phyloP scores from a whole-genome alignment of 37 sponge, comb jelly and placozoan species.

The Ephydatia muelleri region DNA sequence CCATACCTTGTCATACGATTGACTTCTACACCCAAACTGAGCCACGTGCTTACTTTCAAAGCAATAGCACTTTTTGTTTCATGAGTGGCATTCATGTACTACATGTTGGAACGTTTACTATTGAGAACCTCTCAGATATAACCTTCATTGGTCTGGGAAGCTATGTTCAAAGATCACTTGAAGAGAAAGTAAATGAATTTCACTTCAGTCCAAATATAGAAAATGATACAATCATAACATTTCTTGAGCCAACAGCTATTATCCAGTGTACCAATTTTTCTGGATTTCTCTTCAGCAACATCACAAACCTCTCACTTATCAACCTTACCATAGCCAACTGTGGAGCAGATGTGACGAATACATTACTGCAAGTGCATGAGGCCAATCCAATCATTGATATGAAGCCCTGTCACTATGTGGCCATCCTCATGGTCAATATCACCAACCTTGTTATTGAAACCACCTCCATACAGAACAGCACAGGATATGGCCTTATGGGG shows the following conservation, averaged over 20 bases:
- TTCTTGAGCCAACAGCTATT: neutral
- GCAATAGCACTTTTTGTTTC: neutral
- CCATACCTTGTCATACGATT: neutral
- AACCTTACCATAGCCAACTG: neutral
- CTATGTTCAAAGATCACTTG: neutral
- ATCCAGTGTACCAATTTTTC: neutral
- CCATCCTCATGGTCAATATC: neutral
- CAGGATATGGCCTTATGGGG: conserved; percentile 15
- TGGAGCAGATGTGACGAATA: neutral
- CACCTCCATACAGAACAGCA: conserved; percentile 18
- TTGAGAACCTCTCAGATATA: neutral
- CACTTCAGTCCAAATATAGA: neutral
- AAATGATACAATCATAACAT: neutral
- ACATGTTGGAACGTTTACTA: neutral
- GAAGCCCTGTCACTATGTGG: neutral
- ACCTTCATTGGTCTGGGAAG: neutral
- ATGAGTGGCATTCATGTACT: neutral
- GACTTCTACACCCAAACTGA: neutral
- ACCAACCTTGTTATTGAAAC: neutral
- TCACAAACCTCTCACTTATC: neutral
- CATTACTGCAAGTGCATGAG: neutral
- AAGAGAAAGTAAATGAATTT: neutral
- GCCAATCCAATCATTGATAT: neutral
- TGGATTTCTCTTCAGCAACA: neutral
- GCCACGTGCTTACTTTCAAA: neutral